These are phyloP conservation scores for Oncorhynchus kisutch DNA, from an alignment of 2,113 vertebrate genomes.

Conservation along the genomic window DNA sequence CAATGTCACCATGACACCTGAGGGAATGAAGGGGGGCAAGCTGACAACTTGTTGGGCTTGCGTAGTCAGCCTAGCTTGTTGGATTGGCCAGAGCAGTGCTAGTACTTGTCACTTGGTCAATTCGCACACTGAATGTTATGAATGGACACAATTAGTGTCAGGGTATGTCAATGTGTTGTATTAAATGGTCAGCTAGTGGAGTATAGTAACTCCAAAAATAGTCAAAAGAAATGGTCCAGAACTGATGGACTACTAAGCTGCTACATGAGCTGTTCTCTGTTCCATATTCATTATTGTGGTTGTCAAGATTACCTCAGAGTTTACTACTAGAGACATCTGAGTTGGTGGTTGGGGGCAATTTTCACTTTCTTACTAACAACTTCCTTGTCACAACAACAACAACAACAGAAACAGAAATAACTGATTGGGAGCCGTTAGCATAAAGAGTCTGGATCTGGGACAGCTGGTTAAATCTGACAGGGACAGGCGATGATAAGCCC, in stretches of 20 bases:
- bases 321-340: not conserved
- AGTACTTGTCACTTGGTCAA: not conserved
- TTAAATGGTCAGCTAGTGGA: no score
- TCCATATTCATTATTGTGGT: not conserved
- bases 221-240: no score
- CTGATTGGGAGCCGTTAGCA: slow-evolving; percentile 44
- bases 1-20: slow-evolving; percentile 52
- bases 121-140: not conserved
- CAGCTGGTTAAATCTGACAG: slow-evolving; percentile 63
- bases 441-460: slow-evolving; percentile 39
- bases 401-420: slow-evolving; percentile 44
- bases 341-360: slow-evolving; percentile 33
- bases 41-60: slow-evolving; percentile 40
- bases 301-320: not conserved
- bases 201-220: no score
- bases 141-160: not conserved
- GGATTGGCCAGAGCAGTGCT: no score
- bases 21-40: slow-evolving; percentile 30
- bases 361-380: not conserved
- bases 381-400: not conserved
- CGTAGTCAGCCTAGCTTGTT: not conserved
- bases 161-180: not conserved
- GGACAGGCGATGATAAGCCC: slow-evolving; percentile 51
- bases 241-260: not conserved
- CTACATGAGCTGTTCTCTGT: not conserved